Conservation (phyloP, 2,113 vertebrate genomes). For the Mus pahari region DNA sequence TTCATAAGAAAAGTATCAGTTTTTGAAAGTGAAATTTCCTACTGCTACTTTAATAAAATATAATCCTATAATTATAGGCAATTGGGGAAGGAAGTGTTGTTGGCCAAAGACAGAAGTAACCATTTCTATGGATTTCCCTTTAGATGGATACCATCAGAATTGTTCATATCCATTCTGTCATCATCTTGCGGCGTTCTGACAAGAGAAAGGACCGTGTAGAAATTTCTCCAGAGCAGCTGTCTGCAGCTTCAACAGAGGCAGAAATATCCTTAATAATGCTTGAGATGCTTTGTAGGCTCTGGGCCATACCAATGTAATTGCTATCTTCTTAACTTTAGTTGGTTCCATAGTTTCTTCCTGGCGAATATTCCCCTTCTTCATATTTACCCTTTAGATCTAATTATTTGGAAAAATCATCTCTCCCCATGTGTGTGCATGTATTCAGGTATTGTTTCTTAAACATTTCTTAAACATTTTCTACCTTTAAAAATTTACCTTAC, state of each 20-base stretch:
- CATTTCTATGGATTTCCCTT: background rate
- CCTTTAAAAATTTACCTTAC: background rate
- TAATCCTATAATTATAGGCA: background rate
- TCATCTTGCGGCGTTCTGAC: conserved; percentile 97
- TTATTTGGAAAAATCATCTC: conserved; percentile 18
- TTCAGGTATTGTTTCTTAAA: background rate
- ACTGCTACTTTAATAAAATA: background rate
- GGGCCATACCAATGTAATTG: background rate
- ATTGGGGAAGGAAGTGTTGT: background rate
- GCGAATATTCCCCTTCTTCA: background rate
- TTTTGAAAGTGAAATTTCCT: conserved; percentile 55
- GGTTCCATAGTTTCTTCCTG: conserved; percentile 8
- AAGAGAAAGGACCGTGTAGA: conserved; percentile 98
- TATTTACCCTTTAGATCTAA: background rate
- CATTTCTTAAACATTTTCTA: background rate
- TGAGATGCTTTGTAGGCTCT: background rate
- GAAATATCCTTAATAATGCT: conserved; percentile 92
- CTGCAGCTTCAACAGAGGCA: conserved; percentile 96
- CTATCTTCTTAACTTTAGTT: background rate
- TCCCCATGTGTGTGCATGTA: background rate
- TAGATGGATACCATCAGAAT: conserved; percentile 91
- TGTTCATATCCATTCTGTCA: conserved; percentile 97
- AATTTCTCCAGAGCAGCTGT: conserved; percentile 98
- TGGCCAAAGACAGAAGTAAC: conserved; percentile 50
- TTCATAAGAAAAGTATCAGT: conserved; percentile 39